Evolutionary conservation across 2,113 vertebrate genomes (phyloP), one percentile per base, ranked within the genome.

Genomic region (Piaya cayana): DNA sequence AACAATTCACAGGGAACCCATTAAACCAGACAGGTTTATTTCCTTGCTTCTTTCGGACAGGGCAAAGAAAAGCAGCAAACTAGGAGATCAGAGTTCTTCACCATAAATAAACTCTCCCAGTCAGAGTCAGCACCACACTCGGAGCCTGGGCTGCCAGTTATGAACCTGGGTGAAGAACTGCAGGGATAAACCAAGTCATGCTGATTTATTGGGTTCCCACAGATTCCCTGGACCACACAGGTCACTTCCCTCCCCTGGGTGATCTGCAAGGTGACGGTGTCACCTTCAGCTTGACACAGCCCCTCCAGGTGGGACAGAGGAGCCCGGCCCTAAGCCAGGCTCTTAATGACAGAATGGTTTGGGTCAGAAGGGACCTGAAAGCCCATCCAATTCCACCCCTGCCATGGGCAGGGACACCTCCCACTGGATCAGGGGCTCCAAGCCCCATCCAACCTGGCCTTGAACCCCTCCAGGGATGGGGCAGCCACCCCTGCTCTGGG

Each of bases 61-160:
- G 23, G n/a, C 50, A 77, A 87, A 82, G 50, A 53, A 45, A 36
- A 27, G 21, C 39, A 78, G 22, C 32, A 59, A 75, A 36, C 1
- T 34, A 22, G 62, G 79, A 42, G 50, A 69, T 43, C 7, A 8
- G 37, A n/a, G 60, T 13, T 75, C 32, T 45, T 56, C 52, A 8
- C 10, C 2, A 1, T 12, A 79, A 78, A 79, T 22, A n/a, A 93
- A 58, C 36, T 39, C 39, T 49, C 29, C 36, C 16, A 32, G 34
- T 4, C 37, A 8, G 14, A 16, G 10, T 5, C 55, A 90, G 56
- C 39, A 49, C 16, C 0, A 0, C 3, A 16, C n/a, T 15, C 23
- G 3, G 49, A 85, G 37, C 36, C 74, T 18, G 50, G 64, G 39
- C 36, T 59, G 36, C 58, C 50, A 0, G 0, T 70, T 58, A 64